Evolutionary conservation across 2,888 invertebrate genomes (phyloP), one percentile per base, ranked within the genome.

Genomic region (Drosophila melanosoma): DNA sequence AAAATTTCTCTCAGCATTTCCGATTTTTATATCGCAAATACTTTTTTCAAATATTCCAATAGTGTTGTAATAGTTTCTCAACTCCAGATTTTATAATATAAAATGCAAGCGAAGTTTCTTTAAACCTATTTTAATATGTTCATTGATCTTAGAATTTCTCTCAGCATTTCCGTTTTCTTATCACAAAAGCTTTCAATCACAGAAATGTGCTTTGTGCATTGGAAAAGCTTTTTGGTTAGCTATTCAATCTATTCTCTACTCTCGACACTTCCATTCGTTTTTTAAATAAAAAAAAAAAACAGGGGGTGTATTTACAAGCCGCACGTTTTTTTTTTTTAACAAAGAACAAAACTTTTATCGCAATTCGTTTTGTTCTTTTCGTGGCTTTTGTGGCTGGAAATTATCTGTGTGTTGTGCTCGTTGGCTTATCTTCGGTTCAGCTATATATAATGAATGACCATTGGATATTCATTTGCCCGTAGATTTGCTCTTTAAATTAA

Each of bases 271-370:
- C 32, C 20, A 62, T 52, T 48, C 45, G 52, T 58, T 69, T 58
- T 69, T 54, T 51, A 56, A 51, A 56, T 74, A 66, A n/a, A n/a
- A 68, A 71, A 20, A 36, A 45, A 45, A 23, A 36, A 45, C 23
- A 23, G 64, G 85, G 87, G 86, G 87, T 83, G 87, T 89, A 86
- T 85, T 79, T 69, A 45, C 29, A n/a, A 64, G 52, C 45, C 45
- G 38, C 48, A 63, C 58, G 54, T 49, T 67, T 20, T 49, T 20
- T 29, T 32, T 4, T 29, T 29, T 29, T 29, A 5, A 29, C 29
- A 5, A 61, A 48, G 17, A 62, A 45, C 52, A 57, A 48, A 57
- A 40, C 20, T 76, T 62, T 79, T 71, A 76, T 82, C 81, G 61
- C 60, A 60, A 61, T 70, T 70, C 54, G 57, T 54, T 75, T 69